Evolutionary conservation across 2,888 invertebrate species (phyloP).

Genomic region (Fabriciana adippe): DNA sequence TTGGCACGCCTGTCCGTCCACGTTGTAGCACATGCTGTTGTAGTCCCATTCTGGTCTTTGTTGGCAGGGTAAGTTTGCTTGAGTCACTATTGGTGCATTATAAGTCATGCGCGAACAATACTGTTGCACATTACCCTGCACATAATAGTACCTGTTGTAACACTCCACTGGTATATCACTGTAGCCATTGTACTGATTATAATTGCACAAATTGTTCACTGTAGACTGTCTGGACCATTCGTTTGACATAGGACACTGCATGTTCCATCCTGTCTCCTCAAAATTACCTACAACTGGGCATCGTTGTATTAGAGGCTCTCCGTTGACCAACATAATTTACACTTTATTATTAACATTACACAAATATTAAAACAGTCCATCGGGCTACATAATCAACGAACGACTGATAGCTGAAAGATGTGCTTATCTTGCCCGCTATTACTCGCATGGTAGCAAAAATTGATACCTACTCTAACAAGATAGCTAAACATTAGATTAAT

Average conservation of each 20-base stretch:
- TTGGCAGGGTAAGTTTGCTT: constrained; percentile 74
- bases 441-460: constrained; percentile 71
- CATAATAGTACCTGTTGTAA: constrained; percentile 51
- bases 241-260: constrained; percentile 61
- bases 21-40: constrained; percentile 84
- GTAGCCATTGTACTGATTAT: constrained; percentile 51
- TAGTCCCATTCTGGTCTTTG: constrained; percentile 83
- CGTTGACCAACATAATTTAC: constrained; percentile 63
- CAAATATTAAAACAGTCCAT: constrained; percentile 63
- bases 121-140: constrained; percentile 47
- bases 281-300: constrained; percentile 58
- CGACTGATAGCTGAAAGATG: constrained; percentile 77
- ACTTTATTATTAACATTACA: constrained; percentile 35
- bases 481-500: constrained; percentile 50
- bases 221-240: constrained; percentile 58
- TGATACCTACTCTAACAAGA: constrained; percentile 68
- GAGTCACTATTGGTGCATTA: constrained; percentile 44
- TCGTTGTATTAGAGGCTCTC: constrained; percentile 52
- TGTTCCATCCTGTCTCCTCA: constrained; percentile 61
- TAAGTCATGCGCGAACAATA: constrained; percentile 44
- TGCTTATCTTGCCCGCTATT: constrained; percentile 66
- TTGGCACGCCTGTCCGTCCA: constrained; percentile 85
- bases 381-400: constrained; percentile 68
- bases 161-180: constrained; percentile 58
- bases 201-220: constrained; percentile 51